Evolutionary conservation across 2,113 vertebrate species (phyloP), one percentile per base, ranked within the genome.

Genomic region (Menura novaehollandiae): DNA sequence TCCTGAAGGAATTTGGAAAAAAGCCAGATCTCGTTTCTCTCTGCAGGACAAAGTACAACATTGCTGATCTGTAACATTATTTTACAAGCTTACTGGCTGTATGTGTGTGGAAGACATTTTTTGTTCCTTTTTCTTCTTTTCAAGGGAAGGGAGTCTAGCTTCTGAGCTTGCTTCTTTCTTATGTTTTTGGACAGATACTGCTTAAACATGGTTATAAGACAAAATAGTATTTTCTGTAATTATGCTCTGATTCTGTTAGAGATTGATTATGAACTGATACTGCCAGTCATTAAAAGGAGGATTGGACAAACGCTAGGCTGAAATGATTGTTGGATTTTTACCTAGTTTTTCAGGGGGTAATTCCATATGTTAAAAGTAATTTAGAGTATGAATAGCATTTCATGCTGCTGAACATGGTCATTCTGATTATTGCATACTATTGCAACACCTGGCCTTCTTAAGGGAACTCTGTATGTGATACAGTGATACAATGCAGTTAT

Each of bases 401-500:
- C 5, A 7, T 76, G 19, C 22, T 60, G 58, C 44, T 43, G 32
- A 64, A 41, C 3, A 0, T 23, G 22, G 11, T 52, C 76, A 23
- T 60, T 79, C 13, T 46, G 58, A 62, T 24, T 37, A 23, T 15
- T 39, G 15, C 13, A 24, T 63, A 4, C 43, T 75, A 0, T 49
- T 41, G 43, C 37, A 66, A 21, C 21, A 21, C 13, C 18, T 3
- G 4, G 26, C 47, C 46, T 49, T 52, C 32, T 28, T 41, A 21
- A 71, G 33, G 51, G 23, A 71, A 3, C 26, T 37, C 14, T 15
- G 6, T 51, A 1, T 14, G 10, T 32, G 21, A 10, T 32, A 11
- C 1, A 28, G 58, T 10, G 37, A 19, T 52, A 41, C 1, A 1
- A 1, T 27, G 13, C 49, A 53, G 11, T 19, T 71, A 11, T 2